phyloP scores from a whole-genome alignment of 1,140 invertebrate species.

The Phocides pigmalion region DNA sequence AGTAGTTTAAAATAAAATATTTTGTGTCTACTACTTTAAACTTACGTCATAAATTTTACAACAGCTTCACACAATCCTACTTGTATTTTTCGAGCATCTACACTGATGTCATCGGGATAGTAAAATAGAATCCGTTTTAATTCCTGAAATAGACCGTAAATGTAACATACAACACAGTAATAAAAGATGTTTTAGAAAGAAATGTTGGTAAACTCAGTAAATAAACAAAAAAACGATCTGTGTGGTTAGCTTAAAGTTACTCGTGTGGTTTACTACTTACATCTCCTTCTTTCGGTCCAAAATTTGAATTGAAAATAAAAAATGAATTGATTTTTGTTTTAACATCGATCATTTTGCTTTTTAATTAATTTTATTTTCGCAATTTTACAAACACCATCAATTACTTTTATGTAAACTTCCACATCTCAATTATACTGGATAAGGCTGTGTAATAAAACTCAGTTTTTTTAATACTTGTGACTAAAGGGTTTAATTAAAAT shows the following conservation, averaged over 20 bases:
- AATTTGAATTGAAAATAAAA: constrained; percentile 81
- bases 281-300: constrained; percentile 79
- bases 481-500: too few relatives aligned
- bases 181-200: too few relatives aligned
- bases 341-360: constrained; percentile 70
- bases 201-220: too few relatives aligned
- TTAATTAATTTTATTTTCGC: not conserved
- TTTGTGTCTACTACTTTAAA: constrained; percentile 5
- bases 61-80: constrained; percentile 96
- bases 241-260: too few relatives aligned
- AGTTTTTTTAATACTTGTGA: too few relatives aligned
- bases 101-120: constrained; percentile 90
- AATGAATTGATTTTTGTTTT: constrained; percentile 76
- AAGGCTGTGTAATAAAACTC: too few relatives aligned
- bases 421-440: too few relatives aligned
- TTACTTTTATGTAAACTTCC: too few relatives aligned
- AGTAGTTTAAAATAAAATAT: not conserved
- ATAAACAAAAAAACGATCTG: too few relatives aligned
- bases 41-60: constrained; percentile 95
- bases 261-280: too few relatives aligned
- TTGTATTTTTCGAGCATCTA: constrained; percentile 94
- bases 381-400: too few relatives aligned
- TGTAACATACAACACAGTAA: constrained; percentile 14
- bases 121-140: constrained; percentile 95
- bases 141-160: constrained; percentile 87